These are phyloP conservation scores for Himantopus leucocephalus DNA, from an alignment of 2,113 vertebrate genomes.

Conservation along the genomic window DNA sequence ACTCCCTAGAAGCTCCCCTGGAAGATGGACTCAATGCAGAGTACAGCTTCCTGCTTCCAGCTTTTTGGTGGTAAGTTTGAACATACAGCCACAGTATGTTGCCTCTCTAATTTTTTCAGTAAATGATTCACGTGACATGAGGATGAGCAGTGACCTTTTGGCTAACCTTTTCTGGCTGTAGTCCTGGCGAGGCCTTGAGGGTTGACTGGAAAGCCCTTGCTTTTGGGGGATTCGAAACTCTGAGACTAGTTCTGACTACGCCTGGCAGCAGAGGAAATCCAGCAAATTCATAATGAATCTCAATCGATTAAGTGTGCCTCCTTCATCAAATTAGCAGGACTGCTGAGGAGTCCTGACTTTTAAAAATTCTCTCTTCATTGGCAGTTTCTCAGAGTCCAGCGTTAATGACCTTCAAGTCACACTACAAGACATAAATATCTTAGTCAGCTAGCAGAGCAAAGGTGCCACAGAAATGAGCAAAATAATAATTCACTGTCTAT, in stretches of 20 bases:
- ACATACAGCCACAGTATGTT: fast-evolving
- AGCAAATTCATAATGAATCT: background rate
- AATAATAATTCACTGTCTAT: background rate
- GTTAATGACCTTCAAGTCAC: background rate
- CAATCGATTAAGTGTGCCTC: background rate
- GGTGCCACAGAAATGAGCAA: background rate
- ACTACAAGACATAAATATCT: background rate
- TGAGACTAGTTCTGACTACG: background rate
- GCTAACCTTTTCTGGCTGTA: background rate
- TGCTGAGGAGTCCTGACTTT: background rate
- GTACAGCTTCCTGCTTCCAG: background rate
- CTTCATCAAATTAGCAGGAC: background rate
- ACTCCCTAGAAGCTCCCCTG: background rate
- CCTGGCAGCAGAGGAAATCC: background rate
- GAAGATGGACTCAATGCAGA: background rate
- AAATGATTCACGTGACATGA: background rate
- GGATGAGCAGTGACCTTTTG: background rate
- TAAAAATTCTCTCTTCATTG: background rate
- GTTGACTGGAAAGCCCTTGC: background rate
- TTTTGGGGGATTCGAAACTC: background rate
- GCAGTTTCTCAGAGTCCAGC: background rate
- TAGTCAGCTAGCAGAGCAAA: background rate
- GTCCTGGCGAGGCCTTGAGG: background rate
- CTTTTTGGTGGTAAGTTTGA: background rate
- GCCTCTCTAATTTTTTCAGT: background rate